Evolutionary conservation across 2,888 invertebrate species (phyloP), one percentile per base, ranked within the genome.

Genomic region (Melieria picta): DNA sequence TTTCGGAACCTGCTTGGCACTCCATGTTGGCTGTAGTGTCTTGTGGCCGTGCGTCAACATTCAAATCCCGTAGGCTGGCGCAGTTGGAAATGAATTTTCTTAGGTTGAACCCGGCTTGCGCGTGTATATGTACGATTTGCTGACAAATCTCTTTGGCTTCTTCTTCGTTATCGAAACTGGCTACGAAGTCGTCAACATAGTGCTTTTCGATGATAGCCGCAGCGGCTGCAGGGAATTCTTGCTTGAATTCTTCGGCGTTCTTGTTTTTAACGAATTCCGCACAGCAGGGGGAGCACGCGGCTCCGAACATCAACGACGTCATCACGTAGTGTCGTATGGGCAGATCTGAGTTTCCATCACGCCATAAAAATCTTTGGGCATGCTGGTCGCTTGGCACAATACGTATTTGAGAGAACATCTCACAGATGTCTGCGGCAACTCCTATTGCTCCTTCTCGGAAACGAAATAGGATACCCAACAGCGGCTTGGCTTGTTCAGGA

Each of bases 381-480:
- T 62, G 16, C n/a, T 61, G 61, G 7, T 61, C 61, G n/a, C 43
- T 16, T 16, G 9, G 6, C 43, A 13, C 42, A 7, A 13, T 43
- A 30, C 16, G 74, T 75, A 5, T 16, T 65, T 66, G 70, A 3
- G 70, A 69, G 57, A 73, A 71, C 64, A 70, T 73, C 65, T 75
- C 67, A 3, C 64, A 50, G 45, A 84, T 81, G 64, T 84, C 82
- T 0, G 76, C 81, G 4, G 71, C 78, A 1, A 82, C 71, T 3
- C 81, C 82, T 5, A 81, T 70, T 3, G 48, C 62, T 1, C 75
- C 74, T 70, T 79, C 76, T 48, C 82, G 74, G 68, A 82, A 83
- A 11, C 80, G 77, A 73, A 80, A 75, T 7, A 83, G 43, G 4
- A 81, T 79, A 0, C 77, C 79, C 0, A 77, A 50, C 5, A 83